Evolutionary conservation across 64 coral and sea anemone species (phyloP), one percentile per base, ranked within the genome.

Genomic region (Montipora efflorescens): DNA sequence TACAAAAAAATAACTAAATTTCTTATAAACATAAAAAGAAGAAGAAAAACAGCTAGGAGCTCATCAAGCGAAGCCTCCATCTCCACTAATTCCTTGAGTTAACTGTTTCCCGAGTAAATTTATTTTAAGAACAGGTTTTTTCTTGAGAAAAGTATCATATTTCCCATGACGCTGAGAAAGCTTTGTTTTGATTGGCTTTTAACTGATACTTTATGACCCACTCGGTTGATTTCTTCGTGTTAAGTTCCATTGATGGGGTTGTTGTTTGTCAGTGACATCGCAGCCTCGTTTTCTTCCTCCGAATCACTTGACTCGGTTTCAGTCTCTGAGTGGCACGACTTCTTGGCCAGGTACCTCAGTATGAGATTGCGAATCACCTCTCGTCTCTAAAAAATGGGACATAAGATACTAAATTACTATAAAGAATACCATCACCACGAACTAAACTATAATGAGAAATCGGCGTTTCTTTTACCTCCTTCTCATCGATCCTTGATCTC

Each of bases 301-400:
- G 82, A 86, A 47, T 71, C 82, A 48, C 15, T 71, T 69, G 82
- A 50, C 45, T 86, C 47, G 46, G 45, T 71, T 50, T 46, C 82
- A 86, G 7, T 14, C 62, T 86, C 64, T 14, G 82, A 49, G 47
- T 50, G 8, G 66, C 46, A 22, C 8, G 82, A 71, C 48, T 5
- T 71, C 82, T 86, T 86, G 15, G 82, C 64, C 64, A 86, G 82
- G 47, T 70, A 71, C 64, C 82, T 86, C 47, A 86, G 62, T 15
- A 86, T 8, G 51, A 86, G 82, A 22, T 70, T 28, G 45, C 82
- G 82, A 11, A 86, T 86, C 44, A 86, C 66, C n/a, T 86, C 82
- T 13, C 82, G 62, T 72, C 82, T 86, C 82, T 86, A 68, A 51
- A 71, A 71, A 43, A 5, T 25, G 14, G 46, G 4, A 84, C 1